A percentile compares a stretch with the other conserved stretches of the same genome.
Evolutionary conservation across 2,888 invertebrate genomes (phyloP).

Genomic region (Cyclophora punctaria): DNA sequence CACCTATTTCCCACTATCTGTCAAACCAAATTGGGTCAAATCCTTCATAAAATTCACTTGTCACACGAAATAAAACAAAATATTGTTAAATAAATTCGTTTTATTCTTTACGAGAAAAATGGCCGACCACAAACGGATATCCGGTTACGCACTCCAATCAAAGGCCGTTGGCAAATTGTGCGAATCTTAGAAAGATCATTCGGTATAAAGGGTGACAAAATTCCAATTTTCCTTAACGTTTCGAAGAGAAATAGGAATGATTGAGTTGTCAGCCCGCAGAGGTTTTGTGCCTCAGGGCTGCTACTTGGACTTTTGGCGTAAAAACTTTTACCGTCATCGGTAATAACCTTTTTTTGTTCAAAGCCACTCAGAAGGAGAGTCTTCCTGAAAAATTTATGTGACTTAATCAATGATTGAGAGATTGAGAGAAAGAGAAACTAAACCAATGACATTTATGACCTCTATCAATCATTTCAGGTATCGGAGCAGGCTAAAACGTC

Average conservation of each 20-base stretch:
- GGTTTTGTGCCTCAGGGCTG: constrained; percentile 18
- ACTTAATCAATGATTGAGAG: too few species aligned
- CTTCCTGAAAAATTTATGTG: too few species aligned
- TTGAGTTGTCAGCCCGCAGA: constrained; percentile 41
- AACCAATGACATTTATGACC: too few species aligned
- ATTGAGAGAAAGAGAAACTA: too few species aligned
- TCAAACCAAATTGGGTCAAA: constrained; percentile 4
- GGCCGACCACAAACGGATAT: constrained; percentile 49
- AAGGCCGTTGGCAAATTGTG: constrained; percentile 56
- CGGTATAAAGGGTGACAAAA: constrained; percentile 57
- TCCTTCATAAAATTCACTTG: not conserved
- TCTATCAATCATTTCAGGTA: too few species aligned
- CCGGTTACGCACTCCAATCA: constrained; percentile 60
- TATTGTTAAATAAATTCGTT: not conserved
- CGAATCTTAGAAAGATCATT: constrained; percentile 56
- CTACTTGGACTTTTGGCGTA: not conserved
- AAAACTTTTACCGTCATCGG: too few species aligned
- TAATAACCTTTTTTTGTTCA: too few species aligned
- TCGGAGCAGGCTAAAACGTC: too few species aligned
- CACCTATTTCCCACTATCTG: too few species aligned
- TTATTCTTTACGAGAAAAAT: constrained; percentile 30
- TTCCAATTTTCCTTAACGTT: constrained; percentile 55
- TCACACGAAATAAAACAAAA: constrained; percentile 1
- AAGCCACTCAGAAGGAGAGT: too few species aligned
- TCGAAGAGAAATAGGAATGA: constrained; percentile 36